phyloP scores from a whole-genome alignment of 2,888 invertebrate genomes.

The Ashinkailepas kermadecensis region DNA sequence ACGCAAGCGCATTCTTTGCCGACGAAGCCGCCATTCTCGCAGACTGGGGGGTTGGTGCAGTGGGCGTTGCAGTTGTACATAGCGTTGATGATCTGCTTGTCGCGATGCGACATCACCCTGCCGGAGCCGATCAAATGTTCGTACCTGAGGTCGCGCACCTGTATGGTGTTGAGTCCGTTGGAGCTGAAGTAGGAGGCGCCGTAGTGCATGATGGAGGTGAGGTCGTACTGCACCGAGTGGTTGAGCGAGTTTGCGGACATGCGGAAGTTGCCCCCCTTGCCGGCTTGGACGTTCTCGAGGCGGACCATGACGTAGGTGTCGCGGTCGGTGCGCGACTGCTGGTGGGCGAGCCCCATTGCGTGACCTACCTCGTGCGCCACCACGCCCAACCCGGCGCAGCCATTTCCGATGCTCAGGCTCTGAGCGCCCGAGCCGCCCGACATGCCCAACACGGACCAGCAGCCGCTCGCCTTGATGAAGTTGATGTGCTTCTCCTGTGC shows the following conservation, averaged over 20 bases:
- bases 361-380: conserved; percentile 25
- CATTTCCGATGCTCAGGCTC: neutral
- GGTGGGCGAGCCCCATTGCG: conserved; percentile 25
- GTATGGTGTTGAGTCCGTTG: conserved; percentile 23
- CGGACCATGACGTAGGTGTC: conserved; percentile 25
- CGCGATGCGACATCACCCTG: conserved; percentile 22
- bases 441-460: conserved; percentile 21
- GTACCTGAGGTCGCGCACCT: neutral
- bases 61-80: conserved; percentile 25
- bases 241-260: neutral
- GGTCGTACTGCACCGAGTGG: conserved; percentile 26
- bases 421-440: neutral
- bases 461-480: conserved; percentile 16
- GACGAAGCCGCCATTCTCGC: conserved; percentile 24
- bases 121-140: conserved; percentile 17
- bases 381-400: conserved; percentile 20
- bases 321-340: conserved; percentile 25
- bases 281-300: neutral
- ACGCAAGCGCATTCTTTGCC: conserved; percentile 22
- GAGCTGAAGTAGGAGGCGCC: neutral
- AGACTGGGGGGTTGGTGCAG: neutral
- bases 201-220: conserved; percentile 29
- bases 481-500: neutral
- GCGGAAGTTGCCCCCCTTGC: neutral
- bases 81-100: conserved; percentile 23